Conservation (phyloP, 2,888 invertebrate species). For the Fragum whitleyi region DNA sequence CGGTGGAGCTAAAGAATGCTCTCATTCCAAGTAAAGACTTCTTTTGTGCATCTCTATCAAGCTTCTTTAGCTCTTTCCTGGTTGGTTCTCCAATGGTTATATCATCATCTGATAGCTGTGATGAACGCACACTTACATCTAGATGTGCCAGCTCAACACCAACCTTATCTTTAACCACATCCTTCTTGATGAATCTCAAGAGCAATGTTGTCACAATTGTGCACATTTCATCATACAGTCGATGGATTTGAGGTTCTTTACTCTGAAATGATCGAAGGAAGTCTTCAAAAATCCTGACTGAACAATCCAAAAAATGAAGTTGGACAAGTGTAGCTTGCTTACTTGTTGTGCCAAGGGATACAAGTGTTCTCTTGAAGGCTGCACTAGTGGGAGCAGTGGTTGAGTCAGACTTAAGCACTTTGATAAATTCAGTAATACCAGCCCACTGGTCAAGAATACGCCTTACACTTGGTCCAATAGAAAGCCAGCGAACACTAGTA, state of each 20-base stretch:
- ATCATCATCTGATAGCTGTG: conserved; percentile 6
- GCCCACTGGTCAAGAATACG: not conserved
- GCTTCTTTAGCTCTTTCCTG: conserved; percentile 7
- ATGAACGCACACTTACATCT: not conserved
- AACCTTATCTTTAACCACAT: not conserved
- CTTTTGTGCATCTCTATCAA: conserved; percentile 9
- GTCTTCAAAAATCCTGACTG: conserved; percentile 9
- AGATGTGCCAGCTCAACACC: not conserved
- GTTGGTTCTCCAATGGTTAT: conserved; percentile 2
- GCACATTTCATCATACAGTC: conserved; percentile 5
- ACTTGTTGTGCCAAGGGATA: conserved; percentile 7
- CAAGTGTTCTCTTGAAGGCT: not conserved
- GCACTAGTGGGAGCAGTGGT: not conserved
- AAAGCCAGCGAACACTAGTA: not conserved
- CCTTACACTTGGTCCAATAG: not conserved
- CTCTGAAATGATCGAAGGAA: not conserved
- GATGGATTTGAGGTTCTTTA: conserved; percentile 3
- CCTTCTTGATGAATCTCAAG: not conserved
- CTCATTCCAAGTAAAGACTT: conserved; percentile 3
- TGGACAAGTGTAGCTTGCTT: conserved; percentile 2
- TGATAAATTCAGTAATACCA: not conserved
- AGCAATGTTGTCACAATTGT: not conserved
- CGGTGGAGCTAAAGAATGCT: conserved; percentile 3
- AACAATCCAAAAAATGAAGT: not conserved
- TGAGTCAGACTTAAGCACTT: not conserved